Percentiles rank a stretch among this genome's conserved stretches.
phyloP scores from a whole-genome alignment of 2,797 vertebrate species.

The Hippocampus kuda region DNA sequence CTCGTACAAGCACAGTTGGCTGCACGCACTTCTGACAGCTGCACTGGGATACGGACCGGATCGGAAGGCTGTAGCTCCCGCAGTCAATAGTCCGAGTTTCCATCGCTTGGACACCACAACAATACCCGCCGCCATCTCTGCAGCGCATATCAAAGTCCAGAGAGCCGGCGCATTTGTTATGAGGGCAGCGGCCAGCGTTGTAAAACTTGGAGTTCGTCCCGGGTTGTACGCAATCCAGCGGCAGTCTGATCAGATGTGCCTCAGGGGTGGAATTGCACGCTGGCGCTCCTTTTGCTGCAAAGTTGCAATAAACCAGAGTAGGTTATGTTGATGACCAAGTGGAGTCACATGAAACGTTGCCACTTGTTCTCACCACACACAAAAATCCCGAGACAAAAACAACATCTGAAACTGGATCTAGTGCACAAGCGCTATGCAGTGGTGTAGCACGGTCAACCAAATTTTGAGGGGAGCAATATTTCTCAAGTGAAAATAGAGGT shows the following conservation, averaged over 20 bases:
- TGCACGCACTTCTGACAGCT: constrained; percentile 78
- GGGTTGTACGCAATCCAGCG: constrained; percentile 72
- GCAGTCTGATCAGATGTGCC: constrained; percentile 76
- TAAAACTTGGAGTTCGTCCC: constrained; percentile 70
- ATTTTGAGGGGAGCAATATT: neutral
- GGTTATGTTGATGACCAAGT: neutral
- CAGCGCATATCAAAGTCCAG: constrained; percentile 66
- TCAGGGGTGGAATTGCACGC: constrained; percentile 74
- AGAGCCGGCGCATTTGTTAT: constrained; percentile 68
- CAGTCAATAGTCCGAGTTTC: constrained; percentile 73
- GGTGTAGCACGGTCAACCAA: neutral
- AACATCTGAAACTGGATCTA: neutral
- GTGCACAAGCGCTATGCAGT: neutral
- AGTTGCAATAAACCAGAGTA: constrained; percentile 30
- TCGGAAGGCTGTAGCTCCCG: constrained; percentile 71
- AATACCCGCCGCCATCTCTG: constrained; percentile 63
- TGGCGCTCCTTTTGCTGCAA: constrained; percentile 71
- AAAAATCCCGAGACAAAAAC: neutral
- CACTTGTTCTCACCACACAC: neutral
- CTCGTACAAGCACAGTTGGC: constrained; percentile 76
- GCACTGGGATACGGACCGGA: constrained; percentile 77
- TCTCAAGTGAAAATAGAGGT: neutral
- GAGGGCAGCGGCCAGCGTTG: constrained; percentile 77
- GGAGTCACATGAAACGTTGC: constrained; percentile 5
- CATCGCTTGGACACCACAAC: constrained; percentile 76